These are phyloP conservation scores for Lophura nycthemera DNA, from an alignment of 2,113 vertebrate species.

Conservation along the genomic window DNA sequence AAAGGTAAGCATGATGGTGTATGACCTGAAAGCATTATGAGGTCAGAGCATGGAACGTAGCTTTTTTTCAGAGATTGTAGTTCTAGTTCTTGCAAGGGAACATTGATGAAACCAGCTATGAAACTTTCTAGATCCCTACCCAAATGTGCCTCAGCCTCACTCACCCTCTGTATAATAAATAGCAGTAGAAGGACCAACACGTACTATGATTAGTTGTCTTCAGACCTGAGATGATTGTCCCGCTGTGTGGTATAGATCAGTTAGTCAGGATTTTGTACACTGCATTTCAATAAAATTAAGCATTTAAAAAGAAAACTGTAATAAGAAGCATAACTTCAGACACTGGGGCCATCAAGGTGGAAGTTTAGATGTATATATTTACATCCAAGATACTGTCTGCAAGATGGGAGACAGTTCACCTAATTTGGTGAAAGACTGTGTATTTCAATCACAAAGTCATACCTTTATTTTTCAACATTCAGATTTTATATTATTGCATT, in stretches of 20 bases:
- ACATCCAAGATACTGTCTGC: not conserved
- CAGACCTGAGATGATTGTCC: not conserved
- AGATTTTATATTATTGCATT: not conserved
- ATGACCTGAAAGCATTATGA: not conserved
- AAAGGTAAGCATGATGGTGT: not conserved
- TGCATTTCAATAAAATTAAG: too few relatives aligned
- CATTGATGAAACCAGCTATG: not conserved
- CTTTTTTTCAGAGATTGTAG: not conserved
- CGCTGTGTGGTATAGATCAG: not conserved
- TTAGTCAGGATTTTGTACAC: not conserved
- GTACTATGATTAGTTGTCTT: not conserved
- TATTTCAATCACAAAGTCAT: not conserved
- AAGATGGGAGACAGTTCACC: not conserved
- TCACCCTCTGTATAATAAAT: not conserved
- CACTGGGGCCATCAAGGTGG: not conserved
- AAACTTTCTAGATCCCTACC: not conserved
- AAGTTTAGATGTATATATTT: not conserved
- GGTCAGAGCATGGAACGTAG: not conserved
- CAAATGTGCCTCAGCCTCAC: not conserved
- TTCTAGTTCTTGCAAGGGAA: not conserved
- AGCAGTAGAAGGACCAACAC: not conserved
- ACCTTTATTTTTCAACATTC: not conserved
- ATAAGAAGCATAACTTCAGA: not conserved
- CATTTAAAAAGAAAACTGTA: not conserved
- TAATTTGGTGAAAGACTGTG: not conserved